Percentiles rank a stretch among this genome's conserved stretches.
These are phyloP conservation scores for Cossypha caffra DNA, from an alignment of 2,797 vertebrate genomes.

Conservation along the genomic window DNA sequence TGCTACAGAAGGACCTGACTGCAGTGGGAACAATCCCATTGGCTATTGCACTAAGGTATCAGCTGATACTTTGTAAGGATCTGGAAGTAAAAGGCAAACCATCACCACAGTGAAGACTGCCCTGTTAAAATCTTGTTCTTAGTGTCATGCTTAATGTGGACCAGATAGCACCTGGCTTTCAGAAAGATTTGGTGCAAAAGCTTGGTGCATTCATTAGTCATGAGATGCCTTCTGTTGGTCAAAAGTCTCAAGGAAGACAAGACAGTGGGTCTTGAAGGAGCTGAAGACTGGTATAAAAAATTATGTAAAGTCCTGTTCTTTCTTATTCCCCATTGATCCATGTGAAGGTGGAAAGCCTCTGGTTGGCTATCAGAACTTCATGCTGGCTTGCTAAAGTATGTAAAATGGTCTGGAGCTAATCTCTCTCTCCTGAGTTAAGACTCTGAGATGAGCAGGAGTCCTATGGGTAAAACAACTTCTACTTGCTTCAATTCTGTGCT, in stretches of 20 bases:
- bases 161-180: not conserved
- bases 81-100: not conserved
- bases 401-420: not conserved
- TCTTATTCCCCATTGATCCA: not conserved
- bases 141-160: not conserved
- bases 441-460: not conserved
- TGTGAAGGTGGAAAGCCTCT: not conserved
- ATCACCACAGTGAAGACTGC: not conserved
- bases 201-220: rapidly evolving
- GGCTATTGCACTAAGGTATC: not conserved
- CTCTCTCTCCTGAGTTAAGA: not conserved
- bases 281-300: not conserved
- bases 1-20: not conserved
- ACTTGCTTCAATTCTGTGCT: not conserved
- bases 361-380: not conserved
- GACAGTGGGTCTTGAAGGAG: not conserved
- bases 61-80: not conserved
- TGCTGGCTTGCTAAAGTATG: not conserved
- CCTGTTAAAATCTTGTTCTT: not conserved
- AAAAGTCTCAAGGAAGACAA: not conserved
- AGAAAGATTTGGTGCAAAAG: not conserved
- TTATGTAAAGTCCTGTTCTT: not conserved
- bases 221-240: not conserved
- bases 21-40: rapidly evolving
- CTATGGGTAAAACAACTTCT: not conserved